These are phyloP conservation scores for Ctenochaetus hawaiiensis DNA, from an alignment of 2,797 vertebrate species.

Conservation along the genomic window DNA sequence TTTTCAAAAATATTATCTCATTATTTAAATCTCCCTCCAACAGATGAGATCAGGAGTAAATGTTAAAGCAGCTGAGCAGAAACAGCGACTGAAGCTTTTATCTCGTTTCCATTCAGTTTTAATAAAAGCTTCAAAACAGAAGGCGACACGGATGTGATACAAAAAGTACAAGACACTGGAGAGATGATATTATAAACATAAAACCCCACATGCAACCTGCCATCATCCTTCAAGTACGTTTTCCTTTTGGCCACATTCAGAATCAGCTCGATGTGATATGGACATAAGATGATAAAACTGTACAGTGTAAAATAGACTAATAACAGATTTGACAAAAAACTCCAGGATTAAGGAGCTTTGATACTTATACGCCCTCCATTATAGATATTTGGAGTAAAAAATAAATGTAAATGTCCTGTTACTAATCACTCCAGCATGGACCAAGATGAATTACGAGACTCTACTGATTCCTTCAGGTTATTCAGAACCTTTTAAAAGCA, in stretches of 20 bases:
- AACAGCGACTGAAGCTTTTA: too few relatives aligned
- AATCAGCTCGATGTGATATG: conserved; percentile 24
- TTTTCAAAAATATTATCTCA: conserved; percentile 28
- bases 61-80: too few relatives aligned
- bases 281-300: conserved; percentile 5
- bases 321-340: not conserved
- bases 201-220: conserved; percentile 45
- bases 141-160: conserved; percentile 30
- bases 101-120: conserved; percentile 37
- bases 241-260: conserved; percentile 30
- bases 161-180: conserved; percentile 48
- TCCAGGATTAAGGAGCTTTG: conserved; percentile 2
- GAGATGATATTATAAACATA: conserved; percentile 26
- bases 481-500: conserved; percentile 25
- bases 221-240: not conserved
- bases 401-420: conserved; percentile 5
- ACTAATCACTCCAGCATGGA: conserved; percentile 27
- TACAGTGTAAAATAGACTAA: conserved; percentile 27
- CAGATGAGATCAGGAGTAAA: too few relatives aligned
- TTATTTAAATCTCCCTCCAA: too few relatives aligned
- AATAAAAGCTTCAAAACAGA: conserved; percentile 43
- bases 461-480: conserved; percentile 21
- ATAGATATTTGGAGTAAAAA: not conserved
- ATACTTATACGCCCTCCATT: conserved; percentile 1
- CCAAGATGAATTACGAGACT: conserved; percentile 19